A percentile compares a stretch with the other conserved stretches of the same genome.
Evolutionary conservation across 2,888 invertebrate species (phyloP).

Genomic region (Athripsodes cinereus): DNA sequence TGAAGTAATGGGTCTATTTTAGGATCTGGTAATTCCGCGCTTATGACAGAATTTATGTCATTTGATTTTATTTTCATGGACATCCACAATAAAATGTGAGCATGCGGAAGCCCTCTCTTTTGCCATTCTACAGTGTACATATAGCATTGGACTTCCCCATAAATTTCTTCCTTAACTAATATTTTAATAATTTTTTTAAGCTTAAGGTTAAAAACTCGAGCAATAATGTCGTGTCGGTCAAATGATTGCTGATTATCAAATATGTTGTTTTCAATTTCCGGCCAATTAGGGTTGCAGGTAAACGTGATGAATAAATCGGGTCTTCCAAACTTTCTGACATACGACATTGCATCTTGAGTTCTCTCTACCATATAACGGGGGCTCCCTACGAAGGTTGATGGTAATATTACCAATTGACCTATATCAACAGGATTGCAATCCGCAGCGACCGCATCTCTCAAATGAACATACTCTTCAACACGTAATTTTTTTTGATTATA

Average conservation of each 20-base stretch:
- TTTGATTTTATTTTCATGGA: neutral
- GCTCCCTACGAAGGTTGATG: neutral
- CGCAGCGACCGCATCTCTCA: neutral
- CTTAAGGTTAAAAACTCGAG: too few relatives aligned
- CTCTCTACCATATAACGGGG: neutral
- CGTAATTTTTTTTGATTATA: neutral
- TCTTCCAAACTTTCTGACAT: neutral
- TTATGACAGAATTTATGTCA: neutral
- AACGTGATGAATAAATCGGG: too few relatives aligned
- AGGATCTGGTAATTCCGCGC: neutral
- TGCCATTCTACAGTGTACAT: neutral
- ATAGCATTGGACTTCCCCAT: neutral
- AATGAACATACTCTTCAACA: neutral
- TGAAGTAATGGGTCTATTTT: constrained; percentile 9
- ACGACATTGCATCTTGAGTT: neutral
- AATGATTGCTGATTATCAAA: neutral
- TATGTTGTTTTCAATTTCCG: neutral
- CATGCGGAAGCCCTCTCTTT: neutral
- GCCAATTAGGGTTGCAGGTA: neutral
- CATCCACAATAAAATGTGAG: neutral
- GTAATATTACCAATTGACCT: neutral
- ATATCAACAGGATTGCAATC: neutral
- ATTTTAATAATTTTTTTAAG: neutral
- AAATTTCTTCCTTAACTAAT: neutral
- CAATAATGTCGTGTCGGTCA: neutral